These are phyloP conservation scores for Scalopus aquaticus DNA, from an alignment of 2,113 vertebrate species.

Conservation along the genomic window DNA sequence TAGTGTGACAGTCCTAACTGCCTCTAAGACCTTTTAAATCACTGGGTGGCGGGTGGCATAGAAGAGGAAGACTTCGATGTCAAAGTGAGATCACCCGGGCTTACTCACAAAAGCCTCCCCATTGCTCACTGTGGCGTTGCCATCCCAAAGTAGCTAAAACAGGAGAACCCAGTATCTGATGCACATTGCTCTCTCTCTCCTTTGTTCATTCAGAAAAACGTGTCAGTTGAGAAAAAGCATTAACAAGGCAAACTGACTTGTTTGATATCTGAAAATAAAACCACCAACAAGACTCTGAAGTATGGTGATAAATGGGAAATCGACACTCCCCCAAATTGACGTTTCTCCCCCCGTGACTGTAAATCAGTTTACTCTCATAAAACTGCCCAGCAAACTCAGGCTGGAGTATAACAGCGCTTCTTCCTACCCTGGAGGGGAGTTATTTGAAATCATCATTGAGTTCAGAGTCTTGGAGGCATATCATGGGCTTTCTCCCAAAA, in stretches of 20 bases:
- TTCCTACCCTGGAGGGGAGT: neutral
- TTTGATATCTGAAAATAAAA: constrained; percentile 64
- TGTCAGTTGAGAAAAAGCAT: neutral
- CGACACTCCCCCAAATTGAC: constrained; percentile 41
- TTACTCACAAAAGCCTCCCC: neutral
- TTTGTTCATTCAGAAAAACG: constrained; percentile 24
- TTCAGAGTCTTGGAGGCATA: neutral
- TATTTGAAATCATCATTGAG: constrained; percentile 44
- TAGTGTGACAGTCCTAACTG: neutral
- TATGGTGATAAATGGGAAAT: constrained; percentile 13
- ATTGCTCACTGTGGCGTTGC: neutral
- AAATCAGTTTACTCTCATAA: constrained; percentile 31
- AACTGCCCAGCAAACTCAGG: constrained; percentile 42
- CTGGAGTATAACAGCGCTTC: neutral
- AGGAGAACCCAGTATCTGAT: neutral
- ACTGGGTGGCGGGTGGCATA: neutral
- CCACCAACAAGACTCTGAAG: constrained; percentile 24
- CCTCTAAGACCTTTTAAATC: neutral
- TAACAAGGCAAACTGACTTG: constrained; percentile 61
- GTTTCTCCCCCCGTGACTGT: constrained; percentile 33
- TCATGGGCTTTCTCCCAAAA: neutral
- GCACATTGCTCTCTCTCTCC: neutral
- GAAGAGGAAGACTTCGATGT: neutral
- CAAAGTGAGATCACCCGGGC: neutral
- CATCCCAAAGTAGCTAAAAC: neutral